A percentile compares a stretch with the other conserved stretches of the same genome.
phyloP scores from a whole-genome alignment of 2,113 vertebrate genomes.

The Herpailurus yagouaroundi region DNA sequence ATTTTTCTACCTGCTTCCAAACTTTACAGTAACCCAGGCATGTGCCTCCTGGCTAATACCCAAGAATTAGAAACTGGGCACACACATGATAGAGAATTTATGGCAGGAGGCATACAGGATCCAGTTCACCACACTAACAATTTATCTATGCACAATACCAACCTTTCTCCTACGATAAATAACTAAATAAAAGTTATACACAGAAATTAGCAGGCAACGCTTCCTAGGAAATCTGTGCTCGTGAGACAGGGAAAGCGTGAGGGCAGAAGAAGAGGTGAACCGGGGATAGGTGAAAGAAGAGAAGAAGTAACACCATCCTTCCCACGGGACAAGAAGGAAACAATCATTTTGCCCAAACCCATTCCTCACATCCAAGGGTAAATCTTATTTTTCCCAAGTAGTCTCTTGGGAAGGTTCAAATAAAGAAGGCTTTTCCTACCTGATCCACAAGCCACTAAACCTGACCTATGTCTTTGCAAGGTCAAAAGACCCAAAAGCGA shows the following conservation, averaged over 20 bases:
- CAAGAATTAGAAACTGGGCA: constrained; percentile 29
- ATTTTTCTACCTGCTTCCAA: constrained; percentile 37
- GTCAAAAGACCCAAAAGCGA: constrained; percentile 55
- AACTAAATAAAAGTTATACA: not conserved
- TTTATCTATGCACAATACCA: not conserved
- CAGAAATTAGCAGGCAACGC: constrained; percentile 6
- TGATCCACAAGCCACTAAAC: constrained; percentile 17
- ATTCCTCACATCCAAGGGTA: not conserved
- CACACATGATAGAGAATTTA: not conserved
- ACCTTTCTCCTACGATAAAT: not conserved
- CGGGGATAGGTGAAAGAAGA: not conserved
- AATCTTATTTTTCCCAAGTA: not conserved
- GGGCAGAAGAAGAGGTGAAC: not conserved
- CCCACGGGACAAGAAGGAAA: not conserved
- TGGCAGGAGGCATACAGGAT: not conserved
- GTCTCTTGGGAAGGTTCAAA: constrained; percentile 8
- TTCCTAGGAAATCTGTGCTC: not conserved
- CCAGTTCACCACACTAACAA: not conserved
- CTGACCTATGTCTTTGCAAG: not conserved
- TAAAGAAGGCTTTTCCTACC: constrained; percentile 16
- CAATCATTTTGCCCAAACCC: not conserved
- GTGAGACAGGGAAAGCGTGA: not conserved
- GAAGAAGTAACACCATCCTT: not conserved
- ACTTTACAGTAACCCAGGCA: not conserved
- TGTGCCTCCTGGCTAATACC: not conserved